Evolutionary conservation across 1,140 invertebrate genomes (phyloP).

Genomic region (Hypothenemus hampei): DNA sequence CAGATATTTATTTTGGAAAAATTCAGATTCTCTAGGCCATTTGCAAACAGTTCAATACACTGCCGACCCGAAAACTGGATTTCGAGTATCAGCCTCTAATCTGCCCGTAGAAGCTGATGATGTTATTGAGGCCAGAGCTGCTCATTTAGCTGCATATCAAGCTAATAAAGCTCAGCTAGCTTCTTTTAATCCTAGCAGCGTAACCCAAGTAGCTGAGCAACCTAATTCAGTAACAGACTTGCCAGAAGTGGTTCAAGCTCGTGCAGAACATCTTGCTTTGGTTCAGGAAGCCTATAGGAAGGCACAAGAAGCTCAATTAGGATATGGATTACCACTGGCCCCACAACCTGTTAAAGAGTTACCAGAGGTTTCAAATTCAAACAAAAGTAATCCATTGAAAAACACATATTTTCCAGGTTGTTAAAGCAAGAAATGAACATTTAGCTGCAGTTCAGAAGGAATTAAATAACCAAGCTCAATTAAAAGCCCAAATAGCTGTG

Average conservation of each 20-base stretch:
- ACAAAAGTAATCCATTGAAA: too few species aligned
- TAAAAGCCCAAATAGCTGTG: conserved; percentile 28
- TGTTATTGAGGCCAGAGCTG: conserved; percentile 40
- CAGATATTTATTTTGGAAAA: not conserved
- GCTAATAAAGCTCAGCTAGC: conserved; percentile 36
- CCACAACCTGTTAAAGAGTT: conserved; percentile 36
- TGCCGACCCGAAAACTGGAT: conserved; percentile 62
- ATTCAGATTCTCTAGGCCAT: conserved; percentile 57
- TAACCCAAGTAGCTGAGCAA: conserved; percentile 26
- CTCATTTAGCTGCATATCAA: conserved; percentile 38
- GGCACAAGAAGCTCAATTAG: conserved; percentile 8
- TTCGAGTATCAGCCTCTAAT: conserved; percentile 62
- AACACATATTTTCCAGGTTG: too few species aligned
- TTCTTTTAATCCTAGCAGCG: conserved; percentile 31
- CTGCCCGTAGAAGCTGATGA: conserved; percentile 51
- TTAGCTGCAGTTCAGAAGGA: conserved; percentile 37
- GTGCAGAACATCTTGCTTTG: conserved; percentile 39
- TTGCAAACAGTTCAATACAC: conserved; percentile 62
- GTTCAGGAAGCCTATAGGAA: conserved; percentile 32
- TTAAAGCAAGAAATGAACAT: conserved; percentile 39
- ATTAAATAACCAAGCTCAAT: conserved; percentile 26
- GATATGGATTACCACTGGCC: conserved; percentile 23
- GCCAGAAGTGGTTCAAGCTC: conserved; percentile 39
- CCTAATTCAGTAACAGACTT: conserved; percentile 39
- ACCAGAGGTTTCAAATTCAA: conserved; percentile 38